Evolutionary conservation across 2,113 vertebrate genomes (phyloP).

Genomic region (Cyprinus carpio): DNA sequence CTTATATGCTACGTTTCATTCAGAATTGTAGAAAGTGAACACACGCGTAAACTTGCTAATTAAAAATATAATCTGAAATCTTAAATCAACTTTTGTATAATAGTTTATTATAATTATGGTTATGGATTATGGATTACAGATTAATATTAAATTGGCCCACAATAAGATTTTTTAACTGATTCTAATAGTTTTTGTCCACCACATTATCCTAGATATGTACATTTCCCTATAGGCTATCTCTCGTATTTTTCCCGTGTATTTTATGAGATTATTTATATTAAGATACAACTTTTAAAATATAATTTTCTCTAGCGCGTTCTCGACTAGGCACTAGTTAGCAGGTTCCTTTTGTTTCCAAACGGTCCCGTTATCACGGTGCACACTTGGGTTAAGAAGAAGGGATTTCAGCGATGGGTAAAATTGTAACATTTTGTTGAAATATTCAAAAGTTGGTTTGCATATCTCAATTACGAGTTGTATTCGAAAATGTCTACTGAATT

Average conservation of each 20-base stretch:
- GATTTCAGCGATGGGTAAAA: constrained; percentile 44
- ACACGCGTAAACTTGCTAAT: background rate
- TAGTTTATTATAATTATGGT: background rate
- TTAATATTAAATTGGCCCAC: background rate
- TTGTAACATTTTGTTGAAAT: background rate
- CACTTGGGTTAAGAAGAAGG: background rate
- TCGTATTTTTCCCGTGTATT: too few relatives aligned
- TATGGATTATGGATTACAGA: background rate
- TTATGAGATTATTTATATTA: background rate
- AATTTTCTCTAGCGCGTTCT: background rate
- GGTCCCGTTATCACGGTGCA: constrained; percentile 19
- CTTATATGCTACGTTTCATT: constrained; percentile 1
- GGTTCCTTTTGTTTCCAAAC: constrained; percentile 26
- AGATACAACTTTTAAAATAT: background rate
- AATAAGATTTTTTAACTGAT: background rate
- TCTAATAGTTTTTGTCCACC: background rate
- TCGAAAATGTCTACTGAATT: background rate
- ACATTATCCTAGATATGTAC: background rate
- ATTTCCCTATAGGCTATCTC: background rate
- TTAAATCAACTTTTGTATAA: background rate
- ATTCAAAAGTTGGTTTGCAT: background rate
- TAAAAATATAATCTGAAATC: background rate
- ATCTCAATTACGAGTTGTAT: background rate
- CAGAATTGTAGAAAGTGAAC: background rate
- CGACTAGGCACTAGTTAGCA: constrained; percentile 26